phyloP scores from a whole-genome alignment of 1,140 invertebrate genomes.

The Meloidogyne chitwoodi region DNA sequence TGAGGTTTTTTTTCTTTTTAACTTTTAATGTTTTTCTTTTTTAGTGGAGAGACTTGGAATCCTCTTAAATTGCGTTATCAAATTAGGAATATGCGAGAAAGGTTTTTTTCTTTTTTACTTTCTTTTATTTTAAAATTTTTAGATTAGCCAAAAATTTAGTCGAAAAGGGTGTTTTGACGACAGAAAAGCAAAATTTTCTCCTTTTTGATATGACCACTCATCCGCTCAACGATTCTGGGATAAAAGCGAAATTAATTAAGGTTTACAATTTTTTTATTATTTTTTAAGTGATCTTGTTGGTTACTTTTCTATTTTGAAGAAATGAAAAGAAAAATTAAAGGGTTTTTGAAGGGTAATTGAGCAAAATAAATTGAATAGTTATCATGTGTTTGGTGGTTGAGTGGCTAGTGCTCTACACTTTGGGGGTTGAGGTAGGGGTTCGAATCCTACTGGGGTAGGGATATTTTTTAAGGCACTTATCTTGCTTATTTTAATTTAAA shows the following conservation, averaged over 20 bases:
- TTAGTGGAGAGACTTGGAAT: slow-evolving; percentile 93
- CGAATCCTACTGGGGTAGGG: background rate
- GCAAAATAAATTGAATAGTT: too few relatives aligned
- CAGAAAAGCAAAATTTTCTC: slow-evolving; percentile 99
- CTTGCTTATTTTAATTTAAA: background rate
- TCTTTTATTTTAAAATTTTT: background rate
- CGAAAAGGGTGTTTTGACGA: slow-evolving; percentile 98
- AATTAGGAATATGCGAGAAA: slow-evolving; percentile 94
- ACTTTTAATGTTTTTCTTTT: slow-evolving; percentile 8
- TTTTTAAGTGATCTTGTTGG: slow-evolving; percentile 6
- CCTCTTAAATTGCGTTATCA: slow-evolving; percentile 96
- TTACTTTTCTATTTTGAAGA: too few relatives aligned
- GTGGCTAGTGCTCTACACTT: background rate
- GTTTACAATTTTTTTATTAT: slow-evolving; percentile 67
- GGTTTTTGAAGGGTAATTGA: too few relatives aligned
- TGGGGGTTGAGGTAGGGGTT: background rate
- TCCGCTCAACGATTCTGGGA: slow-evolving; percentile 87
- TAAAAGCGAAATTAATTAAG: slow-evolving; percentile 94
- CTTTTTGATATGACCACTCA: slow-evolving; percentile 99
- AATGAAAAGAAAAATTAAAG: too few relatives aligned
- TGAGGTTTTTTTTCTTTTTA: slow-evolving; percentile 68
- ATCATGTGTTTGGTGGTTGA: background rate
- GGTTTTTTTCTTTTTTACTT: background rate
- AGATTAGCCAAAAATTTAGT: slow-evolving; percentile 96
- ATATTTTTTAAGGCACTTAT: too few relatives aligned